Evolutionary conservation across 2,888 invertebrate species (phyloP), one percentile per base, ranked within the genome.

Genomic region (Pristionchus fissidentatus): DNA sequence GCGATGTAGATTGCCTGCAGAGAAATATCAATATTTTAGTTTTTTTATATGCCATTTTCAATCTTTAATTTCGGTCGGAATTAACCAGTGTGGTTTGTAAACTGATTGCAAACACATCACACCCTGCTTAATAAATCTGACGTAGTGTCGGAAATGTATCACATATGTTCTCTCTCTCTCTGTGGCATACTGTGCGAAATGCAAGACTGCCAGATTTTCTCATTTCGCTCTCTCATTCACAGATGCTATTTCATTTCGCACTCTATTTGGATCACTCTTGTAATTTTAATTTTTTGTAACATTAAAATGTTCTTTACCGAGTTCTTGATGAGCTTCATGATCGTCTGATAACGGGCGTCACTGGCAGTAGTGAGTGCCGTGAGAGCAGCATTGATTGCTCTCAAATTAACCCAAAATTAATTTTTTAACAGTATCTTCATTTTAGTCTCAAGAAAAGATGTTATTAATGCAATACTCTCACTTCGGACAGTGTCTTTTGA

Each of bases 1-100:
- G 62, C 80, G 43, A 81, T 62, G 80, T 81, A 81, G 46, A 81
- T 43, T 29, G 80, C 80, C 80, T 81, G 80, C 26, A 32, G 26
- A 22, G 66, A 19, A 32, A n/a, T 38, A 5, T 10, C n/a, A 3
- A 0, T 1, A 60, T 60, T 32, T 19, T 22, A 52, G n/a, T 52
- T 52, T n/a, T 4, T 22, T 22, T 52, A 19, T 52, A n/a, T 52
- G 15, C n/a, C 52, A 52, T n/a, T n/a, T n/a, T 19, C 52, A 52
- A 4, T 52, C 3, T n/a, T 52, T 52, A 3, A 52, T 22, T n/a
- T 52, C 15, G 52, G 15, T 22, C 22, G 7, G 55, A 57, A 57
- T 4, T 29, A n/a, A n/a, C n/a, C n/a, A n/a, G n/a, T n/a, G n/a
- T n/a, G n/a, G n/a, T n/a, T n/a, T n/a, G n/a, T n/a, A n/a, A n/a